These are phyloP conservation scores for Limnephilus auricula DNA, from an alignment of 2,888 invertebrate species.

Conservation along the genomic window DNA sequence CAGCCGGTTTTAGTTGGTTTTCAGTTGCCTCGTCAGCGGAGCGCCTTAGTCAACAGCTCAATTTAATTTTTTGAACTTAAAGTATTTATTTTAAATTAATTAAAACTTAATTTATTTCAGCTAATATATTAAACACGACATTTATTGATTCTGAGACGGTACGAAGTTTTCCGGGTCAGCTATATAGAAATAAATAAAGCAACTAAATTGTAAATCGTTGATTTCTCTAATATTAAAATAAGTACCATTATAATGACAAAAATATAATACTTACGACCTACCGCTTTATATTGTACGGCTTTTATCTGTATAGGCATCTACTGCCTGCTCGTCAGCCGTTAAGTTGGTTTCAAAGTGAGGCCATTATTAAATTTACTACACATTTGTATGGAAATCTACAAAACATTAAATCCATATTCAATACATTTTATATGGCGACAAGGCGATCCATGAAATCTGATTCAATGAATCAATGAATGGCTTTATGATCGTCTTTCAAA, in stretches of 20 bases:
- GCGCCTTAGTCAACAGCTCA: too few relatives aligned
- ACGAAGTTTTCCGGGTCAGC: too few relatives aligned
- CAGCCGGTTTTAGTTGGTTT: too few relatives aligned
- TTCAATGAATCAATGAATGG: constrained; percentile 14
- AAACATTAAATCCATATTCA: constrained; percentile 28
- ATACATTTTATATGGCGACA: constrained; percentile 22
- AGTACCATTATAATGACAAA: background rate
- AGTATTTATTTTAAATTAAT: too few relatives aligned
- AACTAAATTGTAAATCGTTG: too few relatives aligned
- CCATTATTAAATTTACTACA: background rate
- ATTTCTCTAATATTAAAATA: too few relatives aligned
- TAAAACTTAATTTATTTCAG: too few relatives aligned
- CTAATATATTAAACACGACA: too few relatives aligned
- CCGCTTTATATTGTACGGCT: background rate
- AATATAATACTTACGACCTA: background rate
- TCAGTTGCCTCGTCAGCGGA: too few relatives aligned
- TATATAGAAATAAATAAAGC: too few relatives aligned
- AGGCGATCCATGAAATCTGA: background rate
- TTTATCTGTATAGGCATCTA: background rate
- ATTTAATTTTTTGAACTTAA: too few relatives aligned
- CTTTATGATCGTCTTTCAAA: constrained; percentile 41
- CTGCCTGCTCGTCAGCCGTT: background rate
- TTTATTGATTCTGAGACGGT: too few relatives aligned
- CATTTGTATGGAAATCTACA: background rate
- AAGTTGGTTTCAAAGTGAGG: background rate